Evolutionary conservation across 2,113 vertebrate genomes (phyloP).

Genomic region (Seriola rivoliana): DNA sequence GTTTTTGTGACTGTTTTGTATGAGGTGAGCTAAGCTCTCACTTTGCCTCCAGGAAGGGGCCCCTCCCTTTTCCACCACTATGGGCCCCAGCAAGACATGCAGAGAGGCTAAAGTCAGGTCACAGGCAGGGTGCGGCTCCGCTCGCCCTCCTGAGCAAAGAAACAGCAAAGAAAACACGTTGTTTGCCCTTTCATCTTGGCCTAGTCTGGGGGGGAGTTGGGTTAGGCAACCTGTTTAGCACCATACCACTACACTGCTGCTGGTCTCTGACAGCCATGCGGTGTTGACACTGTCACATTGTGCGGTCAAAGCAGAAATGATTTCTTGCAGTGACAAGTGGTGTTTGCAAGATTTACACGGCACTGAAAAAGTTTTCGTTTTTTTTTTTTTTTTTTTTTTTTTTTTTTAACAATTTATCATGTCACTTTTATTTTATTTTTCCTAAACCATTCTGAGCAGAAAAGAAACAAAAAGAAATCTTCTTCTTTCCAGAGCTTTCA

Average conservation of each 20-base stretch:
- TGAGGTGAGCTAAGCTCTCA: slow-evolving; percentile 37
- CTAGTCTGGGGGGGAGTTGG: slow-evolving; percentile 30
- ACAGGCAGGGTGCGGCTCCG: slow-evolving; percentile 74
- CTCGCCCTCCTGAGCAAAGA: slow-evolving; percentile 55
- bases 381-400: neutral
- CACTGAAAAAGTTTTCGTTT: too few species aligned
- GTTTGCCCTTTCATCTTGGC: slow-evolving; percentile 65
- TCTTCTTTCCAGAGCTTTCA: neutral
- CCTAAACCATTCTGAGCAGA: neutral
- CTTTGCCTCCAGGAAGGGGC: slow-evolving; percentile 71
- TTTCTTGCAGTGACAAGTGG: neutral
- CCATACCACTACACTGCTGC: slow-evolving; percentile 24
- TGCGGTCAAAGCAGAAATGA: slow-evolving; percentile 23
- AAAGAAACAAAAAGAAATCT: neutral
- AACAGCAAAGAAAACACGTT: slow-evolving; percentile 66
- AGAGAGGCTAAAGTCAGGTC: slow-evolving; percentile 79
- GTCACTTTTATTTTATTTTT: neutral
- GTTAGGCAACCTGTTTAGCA: slow-evolving; percentile 57
- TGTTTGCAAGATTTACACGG: neutral
- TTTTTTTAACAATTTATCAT: neutral
- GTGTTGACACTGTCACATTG: slow-evolving; percentile 15
- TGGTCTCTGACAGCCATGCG: slow-evolving; percentile 26
- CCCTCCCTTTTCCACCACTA: slow-evolving; percentile 65
- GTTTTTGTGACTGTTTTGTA: slow-evolving; percentile 33
- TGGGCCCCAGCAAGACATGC: slow-evolving; percentile 57